A percentile compares a stretch with the other conserved stretches of the same genome.
phyloP scores from a whole-genome alignment of 2,113 vertebrate genomes.

The Anguilla japonica region DNA sequence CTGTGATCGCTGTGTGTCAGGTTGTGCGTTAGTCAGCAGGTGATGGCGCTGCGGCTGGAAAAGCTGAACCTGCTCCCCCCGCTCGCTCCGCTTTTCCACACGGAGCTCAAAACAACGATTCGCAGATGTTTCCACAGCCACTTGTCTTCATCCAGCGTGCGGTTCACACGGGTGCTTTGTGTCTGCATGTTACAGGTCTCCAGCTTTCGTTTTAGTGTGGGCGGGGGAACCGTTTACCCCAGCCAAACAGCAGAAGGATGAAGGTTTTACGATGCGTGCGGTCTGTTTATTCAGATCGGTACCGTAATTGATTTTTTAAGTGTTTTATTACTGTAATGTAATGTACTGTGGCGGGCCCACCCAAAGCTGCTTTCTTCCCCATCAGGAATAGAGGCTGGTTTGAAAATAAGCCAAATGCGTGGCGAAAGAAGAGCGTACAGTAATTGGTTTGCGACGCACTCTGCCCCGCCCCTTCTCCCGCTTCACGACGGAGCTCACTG shows the following conservation, averaged over 20 bases:
- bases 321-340: background rate
- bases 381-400: no score
- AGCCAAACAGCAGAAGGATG: background rate
- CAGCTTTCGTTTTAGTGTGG: background rate
- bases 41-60: background rate
- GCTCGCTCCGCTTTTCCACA: background rate
- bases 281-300: background rate
- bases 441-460: no score
- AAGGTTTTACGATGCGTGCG: background rate
- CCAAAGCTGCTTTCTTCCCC: no score
- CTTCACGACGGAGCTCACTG: background rate
- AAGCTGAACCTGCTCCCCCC: background rate
- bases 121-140: background rate
- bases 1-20: background rate
- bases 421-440: no score
- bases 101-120: background rate
- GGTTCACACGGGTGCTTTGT: background rate
- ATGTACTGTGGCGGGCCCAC: no score
- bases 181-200: background rate
- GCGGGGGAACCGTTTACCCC: background rate
- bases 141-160: background rate
- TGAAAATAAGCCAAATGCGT: no score
- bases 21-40: background rate
- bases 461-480: background rate
- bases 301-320: background rate